A percentile compares a stretch with the other conserved stretches of the same genome.
Conservation (phyloP, 1,140 invertebrate genomes). For the Meloidogyne hapla region DNA sequence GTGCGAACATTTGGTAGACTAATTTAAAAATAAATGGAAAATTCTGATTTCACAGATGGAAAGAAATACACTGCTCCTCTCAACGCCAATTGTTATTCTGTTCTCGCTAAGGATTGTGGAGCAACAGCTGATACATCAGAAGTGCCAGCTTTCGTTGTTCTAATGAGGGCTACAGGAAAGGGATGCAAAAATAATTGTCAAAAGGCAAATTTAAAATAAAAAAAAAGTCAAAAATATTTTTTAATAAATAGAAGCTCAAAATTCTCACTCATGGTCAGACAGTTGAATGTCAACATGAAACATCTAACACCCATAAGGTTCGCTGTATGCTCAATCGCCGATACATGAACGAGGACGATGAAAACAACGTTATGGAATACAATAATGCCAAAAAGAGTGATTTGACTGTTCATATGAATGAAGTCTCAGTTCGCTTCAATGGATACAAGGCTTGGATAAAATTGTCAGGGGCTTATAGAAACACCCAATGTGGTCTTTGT, state of each 20-base stretch:
- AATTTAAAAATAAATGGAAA: background rate
- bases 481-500: slow-evolving; percentile 43
- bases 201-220: background rate
- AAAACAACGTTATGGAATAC: slow-evolving; percentile 23
- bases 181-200: background rate
- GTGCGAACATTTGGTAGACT: slow-evolving; percentile 28
- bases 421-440: slow-evolving; percentile 35
- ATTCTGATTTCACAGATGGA: slow-evolving; percentile 7
- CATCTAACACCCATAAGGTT: background rate
- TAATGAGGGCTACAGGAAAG: slow-evolving; percentile 36
- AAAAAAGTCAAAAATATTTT: background rate
- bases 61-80: slow-evolving; percentile 29
- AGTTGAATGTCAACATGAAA: slow-evolving; percentile 33
- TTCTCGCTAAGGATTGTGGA: slow-evolving; percentile 43
- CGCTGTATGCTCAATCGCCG: slow-evolving; percentile 27
- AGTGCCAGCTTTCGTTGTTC: slow-evolving; percentile 42
- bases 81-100: slow-evolving; percentile 30
- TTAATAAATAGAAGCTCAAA: slow-evolving; percentile 37
- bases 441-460: slow-evolving; percentile 34
- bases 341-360: background rate
- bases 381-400: slow-evolving; percentile 29
- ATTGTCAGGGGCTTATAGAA: slow-evolving; percentile 30
- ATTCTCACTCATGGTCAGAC: slow-evolving; percentile 29
- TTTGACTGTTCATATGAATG: slow-evolving; percentile 20
- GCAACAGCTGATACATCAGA: slow-evolving; percentile 23